A percentile compares a stretch with the other conserved stretches of the same genome.
Conservation (phyloP, 2,113 vertebrate genomes). For the Phylloscopus trochiloides region DNA sequence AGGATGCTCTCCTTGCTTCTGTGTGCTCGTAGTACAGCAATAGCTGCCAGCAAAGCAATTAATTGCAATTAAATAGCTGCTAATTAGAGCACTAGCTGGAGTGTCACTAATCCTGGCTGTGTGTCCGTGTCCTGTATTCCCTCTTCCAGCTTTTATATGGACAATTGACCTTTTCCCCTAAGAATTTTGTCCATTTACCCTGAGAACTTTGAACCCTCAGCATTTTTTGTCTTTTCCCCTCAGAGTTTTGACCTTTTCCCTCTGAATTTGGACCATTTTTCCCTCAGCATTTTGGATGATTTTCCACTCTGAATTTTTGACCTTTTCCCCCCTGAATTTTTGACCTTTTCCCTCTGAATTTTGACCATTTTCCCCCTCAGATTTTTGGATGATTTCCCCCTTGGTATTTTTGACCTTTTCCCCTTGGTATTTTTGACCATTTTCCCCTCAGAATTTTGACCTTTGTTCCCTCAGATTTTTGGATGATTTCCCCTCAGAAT, state of each 20-base stretch:
- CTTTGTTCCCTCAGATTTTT: too few species aligned
- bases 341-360: too few species aligned
- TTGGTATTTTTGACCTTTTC: too few species aligned
- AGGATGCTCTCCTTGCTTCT: conserved; percentile 7
- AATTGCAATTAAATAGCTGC: conserved; percentile 30
- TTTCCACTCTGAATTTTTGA: too few species aligned
- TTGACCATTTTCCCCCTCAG: too few species aligned
- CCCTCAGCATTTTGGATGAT: too few species aligned
- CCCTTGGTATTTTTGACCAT: too few species aligned
- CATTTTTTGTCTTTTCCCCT: not conserved
- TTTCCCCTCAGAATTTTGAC: not conserved
- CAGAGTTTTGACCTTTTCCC: not conserved
- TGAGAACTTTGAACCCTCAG: too few species aligned
- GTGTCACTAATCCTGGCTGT: conserved; percentile 49
- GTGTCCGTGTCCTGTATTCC: not conserved
- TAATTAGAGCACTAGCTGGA: conserved; percentile 43
- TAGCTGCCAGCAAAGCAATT: not conserved
- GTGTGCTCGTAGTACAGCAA: not conserved
- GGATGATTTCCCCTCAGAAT: too few species aligned
- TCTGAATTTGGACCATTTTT: not conserved
- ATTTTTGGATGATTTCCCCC: too few species aligned
- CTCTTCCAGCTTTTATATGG: not conserved
- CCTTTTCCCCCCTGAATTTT: too few species aligned
- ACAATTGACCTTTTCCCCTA: not conserved
- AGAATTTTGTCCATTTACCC: too few species aligned